A percentile compares a stretch with the other conserved stretches of the same genome.
phyloP scores from a whole-genome alignment of 2,113 vertebrate genomes.

The Labrus mixtus region DNA sequence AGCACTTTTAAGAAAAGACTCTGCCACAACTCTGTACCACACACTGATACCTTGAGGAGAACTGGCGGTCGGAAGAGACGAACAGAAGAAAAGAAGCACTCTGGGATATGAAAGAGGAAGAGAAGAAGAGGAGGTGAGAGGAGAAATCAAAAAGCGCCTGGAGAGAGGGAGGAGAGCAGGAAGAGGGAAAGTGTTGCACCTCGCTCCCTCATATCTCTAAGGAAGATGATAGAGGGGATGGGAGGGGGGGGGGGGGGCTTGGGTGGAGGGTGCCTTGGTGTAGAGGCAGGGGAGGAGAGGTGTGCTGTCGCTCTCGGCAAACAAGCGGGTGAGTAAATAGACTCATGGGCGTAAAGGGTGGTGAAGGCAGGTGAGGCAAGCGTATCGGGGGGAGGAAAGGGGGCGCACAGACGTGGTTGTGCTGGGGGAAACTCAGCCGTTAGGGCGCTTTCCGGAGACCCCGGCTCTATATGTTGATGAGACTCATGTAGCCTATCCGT shows the following conservation, averaged over 20 bases:
- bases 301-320: slow-evolving; percentile 81
- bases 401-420: slow-evolving; percentile 59
- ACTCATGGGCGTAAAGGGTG: slow-evolving; percentile 78
- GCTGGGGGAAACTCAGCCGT: slow-evolving; percentile 80
- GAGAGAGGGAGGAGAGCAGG: slow-evolving; percentile 81
- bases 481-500: slow-evolving; percentile 58
- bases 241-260: slow-evolving; percentile 52
- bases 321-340: slow-evolving; percentile 84
- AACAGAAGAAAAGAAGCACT: slow-evolving; percentile 78
- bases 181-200: slow-evolving; percentile 81
- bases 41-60: slow-evolving; percentile 86
- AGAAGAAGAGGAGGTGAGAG: slow-evolving; percentile 78
- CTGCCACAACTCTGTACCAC: slow-evolving; percentile 78
- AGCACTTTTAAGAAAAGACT: slow-evolving; percentile 85
- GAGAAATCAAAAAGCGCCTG: slow-evolving; percentile 84
- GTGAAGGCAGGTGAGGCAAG: slow-evolving; percentile 67
- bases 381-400: slow-evolving; percentile 12
- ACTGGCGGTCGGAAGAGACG: slow-evolving; percentile 81
- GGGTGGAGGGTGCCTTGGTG: slow-evolving; percentile 62
- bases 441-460: slow-evolving; percentile 72
- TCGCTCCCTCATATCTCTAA: slow-evolving; percentile 83
- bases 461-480: slow-evolving; percentile 72
- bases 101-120: slow-evolving; percentile 81
- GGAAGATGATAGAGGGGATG: slow-evolving; percentile 82
- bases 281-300: slow-evolving; percentile 55